Evolutionary conservation across 2,888 invertebrate genomes (phyloP), one percentile per base, ranked within the genome.

Genomic region (Seladonia tumulorum): DNA sequence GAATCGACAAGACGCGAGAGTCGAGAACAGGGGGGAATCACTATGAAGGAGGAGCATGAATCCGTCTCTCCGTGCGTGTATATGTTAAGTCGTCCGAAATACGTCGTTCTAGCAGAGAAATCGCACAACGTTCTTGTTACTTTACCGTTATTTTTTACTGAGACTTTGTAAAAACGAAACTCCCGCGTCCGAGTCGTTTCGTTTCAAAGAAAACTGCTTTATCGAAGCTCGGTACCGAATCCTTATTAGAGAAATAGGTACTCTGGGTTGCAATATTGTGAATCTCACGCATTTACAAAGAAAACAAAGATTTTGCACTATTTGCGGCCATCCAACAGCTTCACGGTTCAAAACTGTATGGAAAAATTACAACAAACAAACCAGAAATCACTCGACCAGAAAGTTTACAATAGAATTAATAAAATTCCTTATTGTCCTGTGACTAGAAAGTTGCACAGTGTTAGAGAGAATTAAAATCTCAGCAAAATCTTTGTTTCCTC

Each of bases 141-240:
- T 82, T 87, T 85, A 35, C 66, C 60, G 72, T 90, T 90, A 79
- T 89, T 89, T 86, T 70, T 82, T 89, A 85, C 88, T 76, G 81
- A 80, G 72, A 77, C 84, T 87, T 87, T 87, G 85, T 76, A 85
- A 88, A 35, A 29, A 35, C 22, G 18, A 18, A 29, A 39, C 53
- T 76, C 82, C 74, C 83, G 70, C 75, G 79, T 63, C 83, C 81
- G 79, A 85, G 87, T 83, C 84, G 80, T 81, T 63, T 63, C 29
- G 25, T 63, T 63, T 22, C 29, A 7, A 66, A 49, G 29, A 29
- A 5, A 29, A 29, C 29, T 29, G 16, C 5, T 14, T 29, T 29
- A 16, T 2, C 60, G 42, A n/a, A 8, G 25, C 25, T 7, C 2
- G 14, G 22, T 42, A 39, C 14, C 63, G 8, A 25, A 63, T 3